phyloP scores from a whole-genome alignment of 1,140 invertebrate species.

The Drosophila eugracilis region DNA sequence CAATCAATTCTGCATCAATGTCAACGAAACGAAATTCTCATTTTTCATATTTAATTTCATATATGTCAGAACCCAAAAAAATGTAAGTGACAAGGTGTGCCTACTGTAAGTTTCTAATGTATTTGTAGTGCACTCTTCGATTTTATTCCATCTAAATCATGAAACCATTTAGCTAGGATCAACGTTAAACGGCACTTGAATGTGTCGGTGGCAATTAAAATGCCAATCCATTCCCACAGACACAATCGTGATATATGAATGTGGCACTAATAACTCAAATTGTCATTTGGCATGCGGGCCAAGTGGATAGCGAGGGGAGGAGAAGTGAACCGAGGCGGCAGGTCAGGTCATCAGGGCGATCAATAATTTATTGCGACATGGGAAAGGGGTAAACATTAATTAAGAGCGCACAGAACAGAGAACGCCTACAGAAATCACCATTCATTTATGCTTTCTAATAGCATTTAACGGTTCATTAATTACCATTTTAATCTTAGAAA shows the following conservation, averaged over 20 bases:
- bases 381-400: constrained; percentile 25
- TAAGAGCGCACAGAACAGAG: constrained; percentile 12
- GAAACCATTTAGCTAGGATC: constrained; percentile 9
- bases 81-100: background rate
- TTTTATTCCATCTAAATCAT: constrained; percentile 24
- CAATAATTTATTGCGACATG: constrained; percentile 32
- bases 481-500: background rate
- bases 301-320: background rate
- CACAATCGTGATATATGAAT: constrained; percentile 53
- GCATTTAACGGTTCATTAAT: background rate
- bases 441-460: constrained; percentile 7
- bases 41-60: background rate
- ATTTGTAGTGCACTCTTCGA: background rate
- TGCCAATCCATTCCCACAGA: constrained; percentile 49
- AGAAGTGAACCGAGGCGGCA: constrained; percentile 3
- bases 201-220: constrained; percentile 66
- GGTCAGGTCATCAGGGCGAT: constrained; percentile 24
- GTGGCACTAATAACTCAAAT: constrained; percentile 58
- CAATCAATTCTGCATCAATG: constrained; percentile 4
- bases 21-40: background rate
- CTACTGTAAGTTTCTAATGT: background rate
- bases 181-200: constrained; percentile 37
- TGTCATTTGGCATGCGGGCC: constrained; percentile 23
- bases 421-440: background rate
- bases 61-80: background rate